Base-by-base conservation (phyloP, 2,888 invertebrate genomes). In the Stenoptilia bipunctidactyla region DNA sequence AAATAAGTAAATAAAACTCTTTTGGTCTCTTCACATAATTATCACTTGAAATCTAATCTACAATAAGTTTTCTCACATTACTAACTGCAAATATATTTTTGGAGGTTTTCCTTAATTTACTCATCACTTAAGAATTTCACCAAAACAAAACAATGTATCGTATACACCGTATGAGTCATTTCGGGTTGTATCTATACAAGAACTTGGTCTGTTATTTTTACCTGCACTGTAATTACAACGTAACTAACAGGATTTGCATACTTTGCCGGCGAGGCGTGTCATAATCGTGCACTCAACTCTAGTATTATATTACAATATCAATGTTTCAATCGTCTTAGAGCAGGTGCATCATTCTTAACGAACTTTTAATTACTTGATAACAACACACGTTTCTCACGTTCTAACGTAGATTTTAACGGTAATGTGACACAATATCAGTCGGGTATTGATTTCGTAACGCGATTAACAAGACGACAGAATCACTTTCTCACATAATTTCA, bases 311-410 rank as follows among this genome's bases (percentile, higher is more conserved):
- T 30, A 30, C 30, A 9, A 30, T 30, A 8, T 30, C 30, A 30
- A 9, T 10, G 30, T n/a, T 30, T n/a, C n/a, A 30, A 30, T 30
- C 30, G 10, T 12, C n/a, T n/a, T 8, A n/a, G 2, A 30, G 77
- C 80, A 79, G 80, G 77, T 82, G 80, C 80, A 79, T 76, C 62
- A 20, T 20, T 20, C 20, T 55, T 68, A 75, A 73, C 68, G 69
- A 65, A 66, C 61, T 61, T 58, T 47, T 47, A 52, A 56, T 52
- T 55, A 55, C 62, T 53, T 55, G 61, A 63, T 63, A 66, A 66
- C 57, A 63, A 54, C 60, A 61, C 56, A 59, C 55, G 63, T 63
- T 68, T 74, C 66, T 57, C 71, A 66, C 65, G 67, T 61, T 59
- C 50, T 59, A 51, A 50, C 55, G 51, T 53, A 55, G 55, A 53